A percentile compares a stretch with the other conserved stretches of the same genome.
These are phyloP conservation scores for Argynnis bischoffii DNA, from an alignment of 2,888 invertebrate species.

Conservation along the genomic window DNA sequence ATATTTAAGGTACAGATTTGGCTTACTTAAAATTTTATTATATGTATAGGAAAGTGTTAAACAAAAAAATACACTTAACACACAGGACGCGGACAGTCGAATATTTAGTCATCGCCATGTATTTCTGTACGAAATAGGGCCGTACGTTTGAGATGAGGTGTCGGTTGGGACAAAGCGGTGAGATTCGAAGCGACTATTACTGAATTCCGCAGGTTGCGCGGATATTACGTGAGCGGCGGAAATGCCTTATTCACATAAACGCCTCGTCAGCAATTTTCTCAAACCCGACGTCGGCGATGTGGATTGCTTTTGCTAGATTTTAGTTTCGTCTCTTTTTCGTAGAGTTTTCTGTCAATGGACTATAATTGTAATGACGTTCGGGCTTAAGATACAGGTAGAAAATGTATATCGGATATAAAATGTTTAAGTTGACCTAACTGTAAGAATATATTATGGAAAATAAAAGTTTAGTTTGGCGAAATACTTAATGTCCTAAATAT, in stretches of 20 bases:
- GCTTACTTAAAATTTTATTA: too few relatives aligned
- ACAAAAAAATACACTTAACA: too few relatives aligned
- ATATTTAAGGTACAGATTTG: too few relatives aligned
- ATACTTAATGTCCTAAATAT: too few relatives aligned
- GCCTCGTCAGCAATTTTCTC: slow-evolving; percentile 29
- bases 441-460: too few relatives aligned
- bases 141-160: neutral
- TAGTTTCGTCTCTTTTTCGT: neutral
- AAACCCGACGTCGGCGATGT: slow-evolving; percentile 19
- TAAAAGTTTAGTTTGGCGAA: too few relatives aligned
- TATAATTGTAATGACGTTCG: neutral
- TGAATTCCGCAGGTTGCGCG: slow-evolving; percentile 16
- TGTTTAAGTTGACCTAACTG: too few relatives aligned
- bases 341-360: neutral
- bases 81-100: too few relatives aligned
- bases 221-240: slow-evolving; percentile 30
- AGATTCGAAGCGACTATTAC: slow-evolving; percentile 23
- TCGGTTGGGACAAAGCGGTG: slow-evolving; percentile 12
- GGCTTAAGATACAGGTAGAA: neutral
- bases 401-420: too few relatives aligned
- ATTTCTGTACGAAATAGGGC: too few relatives aligned
- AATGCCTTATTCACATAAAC: slow-evolving; percentile 33
- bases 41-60: too few relatives aligned
- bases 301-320: slow-evolving; percentile 13
- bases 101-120: too few relatives aligned